phyloP scores from a whole-genome alignment of 1,140 invertebrate species.

The Plodia interpunctella region DNA sequence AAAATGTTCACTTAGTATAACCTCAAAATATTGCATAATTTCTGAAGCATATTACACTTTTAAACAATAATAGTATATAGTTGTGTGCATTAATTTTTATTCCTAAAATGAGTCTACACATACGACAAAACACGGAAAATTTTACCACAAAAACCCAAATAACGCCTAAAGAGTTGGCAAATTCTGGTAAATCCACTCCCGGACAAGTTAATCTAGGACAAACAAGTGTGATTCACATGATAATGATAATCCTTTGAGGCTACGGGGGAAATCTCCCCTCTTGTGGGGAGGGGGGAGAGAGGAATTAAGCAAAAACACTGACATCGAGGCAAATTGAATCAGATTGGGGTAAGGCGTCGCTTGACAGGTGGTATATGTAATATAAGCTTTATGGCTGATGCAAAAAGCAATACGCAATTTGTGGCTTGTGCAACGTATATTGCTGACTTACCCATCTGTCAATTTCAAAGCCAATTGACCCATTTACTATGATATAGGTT shows the following conservation, averaged over 20 bases:
- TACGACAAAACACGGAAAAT: no score
- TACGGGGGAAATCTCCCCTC: neutral
- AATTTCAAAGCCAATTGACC: no score
- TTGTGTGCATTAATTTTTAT: no score
- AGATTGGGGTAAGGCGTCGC: neutral
- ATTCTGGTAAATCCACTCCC: constrained; percentile 2
- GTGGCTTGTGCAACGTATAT: no score
- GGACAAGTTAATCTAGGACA: constrained; percentile 13
- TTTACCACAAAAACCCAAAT: neutral
- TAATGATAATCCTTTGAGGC: constrained; percentile 7
- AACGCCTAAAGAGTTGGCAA: neutral
- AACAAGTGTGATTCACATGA: constrained; percentile 11
- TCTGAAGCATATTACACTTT: no score
- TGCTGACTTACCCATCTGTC: no score
- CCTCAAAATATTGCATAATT: no score
- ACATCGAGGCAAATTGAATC: constrained; percentile 7
- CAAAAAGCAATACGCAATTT: no score
- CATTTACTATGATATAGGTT: no score
- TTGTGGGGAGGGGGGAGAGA: neutral
- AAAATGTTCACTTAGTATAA: no score
- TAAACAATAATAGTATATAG: no score
- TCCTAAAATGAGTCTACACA: no score
- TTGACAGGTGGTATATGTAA: neutral
- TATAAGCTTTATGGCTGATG: neutral
- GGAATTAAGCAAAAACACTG: constrained; percentile 6